A percentile compares a stretch with the other conserved stretches of the same genome.
phyloP scores from a whole-genome alignment of 2,888 invertebrate genomes.

The Drosophila borealis region DNA sequence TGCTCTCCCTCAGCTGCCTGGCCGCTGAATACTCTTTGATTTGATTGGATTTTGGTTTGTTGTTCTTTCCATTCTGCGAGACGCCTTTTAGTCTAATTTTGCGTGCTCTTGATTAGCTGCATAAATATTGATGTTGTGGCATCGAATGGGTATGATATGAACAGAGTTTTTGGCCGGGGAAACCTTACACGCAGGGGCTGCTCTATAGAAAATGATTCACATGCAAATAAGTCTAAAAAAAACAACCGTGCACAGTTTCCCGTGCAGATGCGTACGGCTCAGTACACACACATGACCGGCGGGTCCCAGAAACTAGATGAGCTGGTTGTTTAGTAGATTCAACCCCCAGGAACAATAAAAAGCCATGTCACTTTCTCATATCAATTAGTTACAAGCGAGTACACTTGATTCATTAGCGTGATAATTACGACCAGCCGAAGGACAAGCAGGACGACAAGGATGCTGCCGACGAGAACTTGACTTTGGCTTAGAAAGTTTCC shows the following conservation, averaged over 20 bases:
- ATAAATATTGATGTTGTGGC: constrained; percentile 56
- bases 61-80: constrained; percentile 18
- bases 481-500: constrained; percentile 59
- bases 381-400: constrained; percentile 79
- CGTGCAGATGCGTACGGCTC: constrained; percentile 2
- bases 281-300: constrained; percentile 35
- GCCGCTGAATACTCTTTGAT: constrained; percentile 49
- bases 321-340: constrained; percentile 35
- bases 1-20: neutral
- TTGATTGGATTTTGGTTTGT: constrained; percentile 53
- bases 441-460: constrained; percentile 22
- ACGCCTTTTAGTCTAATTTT: constrained; percentile 44
- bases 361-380: constrained; percentile 74
- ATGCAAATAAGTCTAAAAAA: constrained; percentile 59
- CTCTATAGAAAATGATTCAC: constrained; percentile 35
- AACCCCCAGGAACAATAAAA: constrained; percentile 53
- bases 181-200: constrained; percentile 1
- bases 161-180: neutral
- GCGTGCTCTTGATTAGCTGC: constrained; percentile 49
- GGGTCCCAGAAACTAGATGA: constrained; percentile 20
- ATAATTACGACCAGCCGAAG: constrained; percentile 70
- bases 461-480: constrained; percentile 57
- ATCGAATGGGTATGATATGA: neutral
- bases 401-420: constrained; percentile 80
- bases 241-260: neutral